Conservation (phyloP, 1,140 invertebrate genomes). For the Drosophila parabipectinata region DNA sequence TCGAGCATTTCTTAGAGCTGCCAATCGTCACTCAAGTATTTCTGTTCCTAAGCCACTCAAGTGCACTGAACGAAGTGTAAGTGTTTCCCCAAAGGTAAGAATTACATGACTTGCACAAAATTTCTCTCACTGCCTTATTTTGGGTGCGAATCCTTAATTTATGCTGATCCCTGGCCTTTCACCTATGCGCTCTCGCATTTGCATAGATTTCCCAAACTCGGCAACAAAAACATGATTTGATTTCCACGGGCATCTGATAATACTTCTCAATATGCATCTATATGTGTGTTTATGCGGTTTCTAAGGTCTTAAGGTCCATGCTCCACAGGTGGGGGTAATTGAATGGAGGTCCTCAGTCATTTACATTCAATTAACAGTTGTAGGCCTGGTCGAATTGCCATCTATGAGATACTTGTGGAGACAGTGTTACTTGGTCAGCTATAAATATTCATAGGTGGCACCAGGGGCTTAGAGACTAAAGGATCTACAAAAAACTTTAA, state of each 20-base stretch:
- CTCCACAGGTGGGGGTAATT: constrained; percentile 68
- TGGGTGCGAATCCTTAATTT: constrained; percentile 24
- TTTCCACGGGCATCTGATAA: constrained; percentile 46
- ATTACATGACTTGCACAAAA: background rate
- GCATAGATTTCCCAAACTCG: constrained; percentile 48
- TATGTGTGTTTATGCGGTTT: constrained; percentile 22
- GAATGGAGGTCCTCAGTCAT: constrained; percentile 66
- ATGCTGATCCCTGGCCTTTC: constrained; percentile 38
- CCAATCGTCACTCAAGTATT: constrained; percentile 49
- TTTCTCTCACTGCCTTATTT: constrained; percentile 21
- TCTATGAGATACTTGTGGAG: constrained; percentile 46
- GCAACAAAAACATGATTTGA: constrained; percentile 51
- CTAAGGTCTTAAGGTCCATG: background rate
- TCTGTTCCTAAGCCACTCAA: constrained; percentile 39
- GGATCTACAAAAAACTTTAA: background rate
- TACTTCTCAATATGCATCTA: constrained; percentile 15
- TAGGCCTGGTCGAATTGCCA: constrained; percentile 43
- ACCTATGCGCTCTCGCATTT: constrained; percentile 24
- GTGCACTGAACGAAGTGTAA: constrained; percentile 13
- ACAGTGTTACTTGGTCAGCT: constrained; percentile 16
- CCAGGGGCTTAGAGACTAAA: constrained; percentile 1
- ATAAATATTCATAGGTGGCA: constrained; percentile 40
- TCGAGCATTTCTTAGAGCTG: constrained; percentile 39
- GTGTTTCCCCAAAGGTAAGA: background rate
- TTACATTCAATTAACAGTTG: constrained; percentile 81